Evolutionary conservation across 2,888 invertebrate species (phyloP).

Genomic region (Hydrotaea diabolus): DNA sequence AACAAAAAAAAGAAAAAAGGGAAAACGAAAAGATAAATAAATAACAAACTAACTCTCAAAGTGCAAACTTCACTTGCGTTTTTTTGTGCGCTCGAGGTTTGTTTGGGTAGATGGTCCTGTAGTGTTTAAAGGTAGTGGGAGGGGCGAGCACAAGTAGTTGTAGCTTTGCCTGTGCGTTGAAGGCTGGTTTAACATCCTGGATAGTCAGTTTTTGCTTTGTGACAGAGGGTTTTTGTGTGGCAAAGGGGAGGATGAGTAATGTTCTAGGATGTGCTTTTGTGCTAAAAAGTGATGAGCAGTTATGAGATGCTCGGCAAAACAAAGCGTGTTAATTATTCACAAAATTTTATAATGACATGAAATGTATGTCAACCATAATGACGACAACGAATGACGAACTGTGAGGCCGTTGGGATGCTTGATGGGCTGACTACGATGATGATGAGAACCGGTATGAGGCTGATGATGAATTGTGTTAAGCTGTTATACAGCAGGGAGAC

Average conservation of each 20-base stretch:
- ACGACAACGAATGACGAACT: not conserved
- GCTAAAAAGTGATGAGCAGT: not conserved
- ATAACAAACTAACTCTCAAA: slow-evolving; percentile 34
- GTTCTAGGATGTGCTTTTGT: not conserved
- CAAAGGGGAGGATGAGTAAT: not conserved
- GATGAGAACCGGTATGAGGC: slow-evolving; percentile 24
- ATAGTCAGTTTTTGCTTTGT: slow-evolving; percentile 30
- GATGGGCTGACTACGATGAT: slow-evolving; percentile 23
- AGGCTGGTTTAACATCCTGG: not conserved
- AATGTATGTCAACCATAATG: slow-evolving; percentile 61
- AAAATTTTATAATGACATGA: slow-evolving; percentile 52
- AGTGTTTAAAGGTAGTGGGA: not conserved
- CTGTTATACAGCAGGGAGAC: not conserved
- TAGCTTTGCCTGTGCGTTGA: too few relatives aligned
- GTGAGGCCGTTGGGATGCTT: not conserved
- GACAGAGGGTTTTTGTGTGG: too few relatives aligned
- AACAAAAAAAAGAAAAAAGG: too few relatives aligned
- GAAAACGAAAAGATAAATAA: not conserved
- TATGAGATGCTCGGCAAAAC: slow-evolving; percentile 28
- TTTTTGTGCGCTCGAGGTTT: slow-evolving; percentile 1
- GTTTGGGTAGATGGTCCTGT: not conserved
- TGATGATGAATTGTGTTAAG: not conserved
- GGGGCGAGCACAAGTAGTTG: too few relatives aligned
- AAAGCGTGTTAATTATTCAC: slow-evolving; percentile 60
- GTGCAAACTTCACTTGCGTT: slow-evolving; percentile 29